phyloP scores from a whole-genome alignment of 2,113 vertebrate species.

The Phasianus colchicus region DNA sequence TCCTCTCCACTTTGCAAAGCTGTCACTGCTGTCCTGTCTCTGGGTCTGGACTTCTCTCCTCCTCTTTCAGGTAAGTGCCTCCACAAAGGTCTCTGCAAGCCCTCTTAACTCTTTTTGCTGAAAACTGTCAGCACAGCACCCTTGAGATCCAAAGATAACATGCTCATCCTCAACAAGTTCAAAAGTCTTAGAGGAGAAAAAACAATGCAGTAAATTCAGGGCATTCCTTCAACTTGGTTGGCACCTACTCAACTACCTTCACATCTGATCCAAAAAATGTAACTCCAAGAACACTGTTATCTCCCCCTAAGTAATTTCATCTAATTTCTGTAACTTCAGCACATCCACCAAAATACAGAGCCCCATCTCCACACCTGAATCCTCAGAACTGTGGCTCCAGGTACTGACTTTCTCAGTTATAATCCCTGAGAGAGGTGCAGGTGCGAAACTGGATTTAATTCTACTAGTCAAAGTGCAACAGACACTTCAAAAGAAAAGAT shows the following conservation, averaged over 20 bases:
- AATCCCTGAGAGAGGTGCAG: not conserved
- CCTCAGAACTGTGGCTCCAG: not conserved
- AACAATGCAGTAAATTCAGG: not conserved
- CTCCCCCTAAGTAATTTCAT: not conserved
- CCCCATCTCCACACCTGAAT: not conserved
- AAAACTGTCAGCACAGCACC: not conserved
- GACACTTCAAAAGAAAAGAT: too few species aligned
- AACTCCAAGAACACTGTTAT: not conserved
- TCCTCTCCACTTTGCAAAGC: not conserved
- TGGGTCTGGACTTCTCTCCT: not conserved
- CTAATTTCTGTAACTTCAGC: not conserved
- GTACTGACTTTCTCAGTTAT: rapidly evolving
- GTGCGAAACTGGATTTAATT: not conserved
- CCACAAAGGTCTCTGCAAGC: not conserved
- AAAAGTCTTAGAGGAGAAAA: not conserved
- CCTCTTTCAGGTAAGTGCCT: rapidly evolving
- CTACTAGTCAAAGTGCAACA: too few species aligned
- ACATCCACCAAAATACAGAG: not conserved
- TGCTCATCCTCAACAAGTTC: not conserved
- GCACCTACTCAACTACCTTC: not conserved
- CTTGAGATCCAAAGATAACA: not conserved
- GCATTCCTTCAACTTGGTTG: rapidly evolving
- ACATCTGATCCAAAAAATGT: not conserved
- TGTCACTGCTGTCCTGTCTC: not conserved
- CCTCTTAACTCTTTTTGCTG: not conserved